Percentiles rank a stretch among this genome's conserved stretches.
phyloP scores from a whole-genome alignment of 1,140 invertebrate genomes.

The Hyphantria cunea region DNA sequence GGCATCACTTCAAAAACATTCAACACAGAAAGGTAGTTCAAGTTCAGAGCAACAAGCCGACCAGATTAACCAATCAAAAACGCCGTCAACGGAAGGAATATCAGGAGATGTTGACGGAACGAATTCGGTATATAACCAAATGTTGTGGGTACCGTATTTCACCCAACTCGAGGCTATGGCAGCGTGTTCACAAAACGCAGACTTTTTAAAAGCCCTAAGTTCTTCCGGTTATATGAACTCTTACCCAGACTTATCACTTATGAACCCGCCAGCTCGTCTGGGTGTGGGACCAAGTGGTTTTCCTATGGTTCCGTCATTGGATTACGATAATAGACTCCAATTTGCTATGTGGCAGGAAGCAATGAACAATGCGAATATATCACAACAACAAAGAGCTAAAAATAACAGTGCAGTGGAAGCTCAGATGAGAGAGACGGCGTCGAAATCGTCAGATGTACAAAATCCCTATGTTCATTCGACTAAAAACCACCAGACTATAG shows the following conservation, averaged over 20 bases:
- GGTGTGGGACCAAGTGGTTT: slow-evolving; percentile 68
- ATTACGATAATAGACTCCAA: slow-evolving; percentile 84
- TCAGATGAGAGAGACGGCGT: slow-evolving; percentile 62
- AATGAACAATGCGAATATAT: slow-evolving; percentile 79
- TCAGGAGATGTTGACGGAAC: slow-evolving; percentile 85
- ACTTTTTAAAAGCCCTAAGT: slow-evolving; percentile 78
- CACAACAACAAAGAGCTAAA: slow-evolving; percentile 66
- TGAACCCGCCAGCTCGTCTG: slow-evolving; percentile 70
- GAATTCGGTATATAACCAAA: slow-evolving; percentile 85
- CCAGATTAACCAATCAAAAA: slow-evolving; percentile 54
- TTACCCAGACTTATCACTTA: slow-evolving; percentile 78
- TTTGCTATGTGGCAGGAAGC: slow-evolving; percentile 86
- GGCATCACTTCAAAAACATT: slow-evolving; percentile 53
- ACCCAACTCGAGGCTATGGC: slow-evolving; percentile 83
- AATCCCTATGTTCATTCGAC: slow-evolving; percentile 76
- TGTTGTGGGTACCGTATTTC: slow-evolving; percentile 87
- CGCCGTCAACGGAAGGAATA: slow-evolving; percentile 73
- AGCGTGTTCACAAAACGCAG: slow-evolving; percentile 76
- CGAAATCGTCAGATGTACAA: slow-evolving; percentile 69
- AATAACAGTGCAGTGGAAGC: slow-evolving; percentile 49
- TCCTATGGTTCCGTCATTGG: slow-evolving; percentile 76
- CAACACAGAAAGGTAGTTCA: slow-evolving; percentile 10
- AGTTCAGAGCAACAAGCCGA: slow-evolving; percentile 52
- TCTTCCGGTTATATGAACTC: slow-evolving; percentile 72
- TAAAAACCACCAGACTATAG: slow-evolving; percentile 65